phyloP scores from a whole-genome alignment of 2,888 invertebrate species.

The Bimastos eiseni region DNA sequence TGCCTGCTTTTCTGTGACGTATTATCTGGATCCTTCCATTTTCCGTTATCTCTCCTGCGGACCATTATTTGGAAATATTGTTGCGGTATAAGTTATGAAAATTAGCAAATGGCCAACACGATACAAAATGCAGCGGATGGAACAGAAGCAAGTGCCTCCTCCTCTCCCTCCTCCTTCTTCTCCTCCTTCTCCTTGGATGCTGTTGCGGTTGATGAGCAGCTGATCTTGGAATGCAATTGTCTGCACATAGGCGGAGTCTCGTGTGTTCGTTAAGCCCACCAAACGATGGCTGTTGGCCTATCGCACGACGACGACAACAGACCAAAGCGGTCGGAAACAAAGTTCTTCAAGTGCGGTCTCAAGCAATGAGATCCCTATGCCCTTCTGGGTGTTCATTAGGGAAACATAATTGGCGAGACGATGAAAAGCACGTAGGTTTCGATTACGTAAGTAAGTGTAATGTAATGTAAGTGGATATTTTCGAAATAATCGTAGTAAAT shows the following conservation, averaged over 20 bases:
- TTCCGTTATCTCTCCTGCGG: background rate
- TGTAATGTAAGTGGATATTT: background rate
- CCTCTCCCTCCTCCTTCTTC: no score
- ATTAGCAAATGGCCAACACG: background rate
- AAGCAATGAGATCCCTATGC: background rate
- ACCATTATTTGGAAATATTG: background rate
- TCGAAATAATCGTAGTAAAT: no score
- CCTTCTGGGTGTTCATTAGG: background rate
- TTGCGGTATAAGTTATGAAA: background rate
- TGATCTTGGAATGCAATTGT: background rate
- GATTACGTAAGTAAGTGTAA: no score
- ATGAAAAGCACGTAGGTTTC: background rate
- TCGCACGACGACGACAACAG: background rate
- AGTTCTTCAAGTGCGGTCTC: background rate
- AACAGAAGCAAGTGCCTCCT: background rate
- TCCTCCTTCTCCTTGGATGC: no score
- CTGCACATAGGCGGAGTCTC: background rate
- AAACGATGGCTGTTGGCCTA: background rate
- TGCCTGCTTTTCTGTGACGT: background rate
- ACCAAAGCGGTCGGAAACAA: background rate
- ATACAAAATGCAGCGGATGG: background rate
- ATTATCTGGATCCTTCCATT: background rate
- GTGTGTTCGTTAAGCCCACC: constrained; percentile 2
- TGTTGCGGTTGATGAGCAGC: background rate
- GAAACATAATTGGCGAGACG: background rate